A percentile compares a stretch with the other conserved stretches of the same genome.
phyloP scores from a whole-genome alignment of 2,113 vertebrate species.

The Paralichthys olivaceus region DNA sequence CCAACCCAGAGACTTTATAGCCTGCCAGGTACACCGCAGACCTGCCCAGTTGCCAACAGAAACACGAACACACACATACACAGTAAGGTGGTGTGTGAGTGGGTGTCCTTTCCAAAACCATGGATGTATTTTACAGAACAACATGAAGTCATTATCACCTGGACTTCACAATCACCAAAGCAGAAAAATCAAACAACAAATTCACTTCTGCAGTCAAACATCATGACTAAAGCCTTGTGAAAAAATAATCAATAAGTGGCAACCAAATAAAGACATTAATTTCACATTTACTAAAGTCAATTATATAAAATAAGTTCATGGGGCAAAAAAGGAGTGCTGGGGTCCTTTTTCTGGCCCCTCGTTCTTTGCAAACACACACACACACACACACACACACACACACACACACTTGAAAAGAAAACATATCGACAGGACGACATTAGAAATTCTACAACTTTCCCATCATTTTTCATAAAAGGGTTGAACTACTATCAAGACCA shows the following conservation, averaged over 20 bases:
- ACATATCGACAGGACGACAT: too few species aligned
- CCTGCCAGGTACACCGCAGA: slow-evolving; percentile 61
- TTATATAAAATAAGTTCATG: too few species aligned
- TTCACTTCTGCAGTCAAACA: background rate
- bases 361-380: too few species aligned
- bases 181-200: background rate
- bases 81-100: background rate
- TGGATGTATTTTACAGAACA: background rate
- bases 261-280: too few species aligned
- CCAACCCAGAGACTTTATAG: slow-evolving; percentile 67
- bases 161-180: background rate
- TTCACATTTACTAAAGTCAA: background rate
- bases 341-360: too few species aligned
- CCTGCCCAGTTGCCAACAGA: slow-evolving; percentile 29
- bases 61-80: background rate
- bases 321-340: too few species aligned
- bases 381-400: too few species aligned
- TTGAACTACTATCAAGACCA: background rate
- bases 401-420: too few species aligned
- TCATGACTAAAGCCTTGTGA: background rate
- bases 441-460: background rate
- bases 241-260: background rate
- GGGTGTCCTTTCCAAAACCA: slow-evolving; percentile 15
- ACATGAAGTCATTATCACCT: slow-evolving; percentile 25
- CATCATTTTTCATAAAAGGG: too few species aligned